Conservation (phyloP, 2,113 vertebrate species). For the Antennarius striatus region DNA sequence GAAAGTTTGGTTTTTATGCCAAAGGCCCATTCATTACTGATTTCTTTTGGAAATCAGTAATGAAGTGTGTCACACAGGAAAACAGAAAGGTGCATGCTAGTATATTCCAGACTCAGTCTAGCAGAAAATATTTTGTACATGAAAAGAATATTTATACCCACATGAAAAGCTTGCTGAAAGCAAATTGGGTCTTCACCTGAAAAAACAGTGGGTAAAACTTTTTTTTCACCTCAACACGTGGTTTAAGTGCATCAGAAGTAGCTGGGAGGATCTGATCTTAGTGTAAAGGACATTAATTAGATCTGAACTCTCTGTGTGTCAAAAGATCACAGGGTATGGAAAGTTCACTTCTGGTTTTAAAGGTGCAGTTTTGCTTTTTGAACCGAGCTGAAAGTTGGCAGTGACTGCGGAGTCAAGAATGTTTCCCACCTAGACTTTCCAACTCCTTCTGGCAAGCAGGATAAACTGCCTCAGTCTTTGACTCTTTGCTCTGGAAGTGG, state of each 20-base stretch:
- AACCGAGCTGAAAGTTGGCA: slow-evolving; percentile 3
- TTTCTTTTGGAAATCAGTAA: neutral
- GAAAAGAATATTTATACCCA: slow-evolving; percentile 7
- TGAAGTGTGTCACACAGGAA: neutral
- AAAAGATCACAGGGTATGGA: slow-evolving; percentile 11
- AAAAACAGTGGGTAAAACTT: slow-evolving; percentile 4
- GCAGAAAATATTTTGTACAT: neutral
- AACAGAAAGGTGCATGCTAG: neutral
- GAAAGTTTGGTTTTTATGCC: neutral
- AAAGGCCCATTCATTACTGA: neutral
- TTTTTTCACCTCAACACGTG: slow-evolving; percentile 2
- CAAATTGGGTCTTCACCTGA: slow-evolving; percentile 17
- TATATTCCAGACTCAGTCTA: neutral
- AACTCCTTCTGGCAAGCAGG: slow-evolving; percentile 17
- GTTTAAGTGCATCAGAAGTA: neutral
- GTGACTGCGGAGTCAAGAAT: neutral
- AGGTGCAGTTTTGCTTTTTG: slow-evolving; percentile 30
- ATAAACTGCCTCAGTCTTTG: slow-evolving; percentile 12
- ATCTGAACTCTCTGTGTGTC: neutral
- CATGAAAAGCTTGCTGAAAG: slow-evolving; percentile 20
- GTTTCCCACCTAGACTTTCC: slow-evolving; percentile 29
- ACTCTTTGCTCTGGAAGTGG: neutral
- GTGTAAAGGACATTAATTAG: neutral
- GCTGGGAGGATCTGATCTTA: neutral
- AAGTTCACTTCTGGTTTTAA: slow-evolving; percentile 17